Evolutionary conservation across 2,888 invertebrate genomes (phyloP).

Genomic region (Seira sanloemensis): DNA sequence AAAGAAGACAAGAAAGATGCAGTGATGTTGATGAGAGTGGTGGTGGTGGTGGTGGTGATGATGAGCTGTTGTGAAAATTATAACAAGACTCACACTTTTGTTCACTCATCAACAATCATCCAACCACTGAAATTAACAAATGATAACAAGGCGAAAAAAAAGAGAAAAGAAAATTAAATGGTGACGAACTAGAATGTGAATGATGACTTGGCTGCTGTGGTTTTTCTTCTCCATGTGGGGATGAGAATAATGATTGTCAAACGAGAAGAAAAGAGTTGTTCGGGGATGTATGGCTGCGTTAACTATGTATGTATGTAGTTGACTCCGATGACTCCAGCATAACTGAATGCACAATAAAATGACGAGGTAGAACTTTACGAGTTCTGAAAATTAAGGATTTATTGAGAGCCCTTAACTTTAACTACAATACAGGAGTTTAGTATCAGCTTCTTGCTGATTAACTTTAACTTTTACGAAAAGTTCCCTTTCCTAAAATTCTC

Average conservation of each 20-base stretch:
- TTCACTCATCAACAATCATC: slow-evolving; percentile 26
- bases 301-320: too few species aligned
- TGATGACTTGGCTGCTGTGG: slow-evolving; percentile 17
- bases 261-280: slow-evolving; percentile 42
- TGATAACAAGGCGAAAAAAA: slow-evolving; percentile 51
- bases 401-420: too few species aligned
- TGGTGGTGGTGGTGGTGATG: slow-evolving; percentile 12
- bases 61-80: slow-evolving; percentile 29
- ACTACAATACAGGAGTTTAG: too few species aligned
- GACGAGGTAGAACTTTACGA: too few species aligned
- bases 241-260: slow-evolving; percentile 50
- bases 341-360: too few species aligned
- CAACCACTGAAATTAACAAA: slow-evolving; percentile 54
- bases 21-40: slow-evolving; percentile 5
- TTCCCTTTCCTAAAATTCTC: too few species aligned
- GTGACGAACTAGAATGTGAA: slow-evolving; percentile 32
- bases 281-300: too few species aligned
- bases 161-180: slow-evolving; percentile 30
- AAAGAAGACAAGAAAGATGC: slow-evolving; percentile 22
- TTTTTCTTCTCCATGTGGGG: not conserved
- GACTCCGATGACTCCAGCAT: too few species aligned
- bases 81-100: slow-evolving; percentile 20
- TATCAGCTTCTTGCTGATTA: too few species aligned
- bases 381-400: too few species aligned
- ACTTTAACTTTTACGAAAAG: too few species aligned